Conservation (phyloP, 2,113 vertebrate species). For the Donacobius atricapilla region DNA sequence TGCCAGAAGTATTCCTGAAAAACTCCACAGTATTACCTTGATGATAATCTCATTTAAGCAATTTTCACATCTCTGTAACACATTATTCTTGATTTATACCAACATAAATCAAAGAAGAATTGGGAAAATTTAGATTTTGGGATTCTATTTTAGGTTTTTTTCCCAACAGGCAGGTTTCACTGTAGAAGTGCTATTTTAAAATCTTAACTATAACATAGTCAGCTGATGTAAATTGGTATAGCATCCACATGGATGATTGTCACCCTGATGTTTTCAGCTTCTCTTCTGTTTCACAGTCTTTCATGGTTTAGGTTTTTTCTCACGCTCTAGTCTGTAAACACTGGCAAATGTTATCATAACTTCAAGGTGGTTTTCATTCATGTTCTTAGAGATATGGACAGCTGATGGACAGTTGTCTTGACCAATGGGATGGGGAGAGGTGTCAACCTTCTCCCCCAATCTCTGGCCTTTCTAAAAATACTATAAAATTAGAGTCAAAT, state of each 20-base stretch:
- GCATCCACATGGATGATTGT: neutral
- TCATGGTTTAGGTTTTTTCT: too few species aligned
- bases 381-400: too few species aligned
- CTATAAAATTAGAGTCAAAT: too few species aligned
- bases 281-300: too few species aligned
- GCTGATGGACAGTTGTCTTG: too few species aligned
- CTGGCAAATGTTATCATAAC: too few species aligned
- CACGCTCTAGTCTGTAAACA: too few species aligned
- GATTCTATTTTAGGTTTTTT: neutral
- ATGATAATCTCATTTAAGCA: neutral
- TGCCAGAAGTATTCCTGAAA: neutral
- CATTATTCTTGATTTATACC: neutral
- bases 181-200: neutral
- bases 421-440: too few species aligned
- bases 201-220: neutral
- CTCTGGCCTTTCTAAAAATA: too few species aligned
- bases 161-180: neutral
- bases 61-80: neutral
- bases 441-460: too few species aligned
- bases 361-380: too few species aligned
- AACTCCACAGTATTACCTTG: neutral
- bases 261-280: too few species aligned
- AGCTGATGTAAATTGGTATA: neutral
- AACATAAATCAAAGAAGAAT: neutral
- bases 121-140: neutral